Conservation (phyloP, 2,888 invertebrate genomes). For the Drosophila mettleri region DNA sequence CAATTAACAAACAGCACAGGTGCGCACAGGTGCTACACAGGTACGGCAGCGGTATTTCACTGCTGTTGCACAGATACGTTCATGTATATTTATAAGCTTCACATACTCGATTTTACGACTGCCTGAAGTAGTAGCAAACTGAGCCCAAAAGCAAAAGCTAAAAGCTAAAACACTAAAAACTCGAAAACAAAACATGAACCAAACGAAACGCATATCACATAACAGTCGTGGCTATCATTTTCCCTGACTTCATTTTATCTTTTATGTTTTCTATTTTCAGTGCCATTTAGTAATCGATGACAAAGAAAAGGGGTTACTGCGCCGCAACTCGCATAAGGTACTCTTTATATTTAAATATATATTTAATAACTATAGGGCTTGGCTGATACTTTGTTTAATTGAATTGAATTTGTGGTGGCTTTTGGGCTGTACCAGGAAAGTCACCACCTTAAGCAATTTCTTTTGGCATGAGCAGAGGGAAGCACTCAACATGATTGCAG, state of each 20-base stretch:
- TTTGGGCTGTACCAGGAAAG: constrained; percentile 28
- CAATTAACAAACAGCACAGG: constrained; percentile 60
- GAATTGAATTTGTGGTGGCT: constrained; percentile 60
- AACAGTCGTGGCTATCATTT: constrained; percentile 38
- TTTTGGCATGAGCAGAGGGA: constrained; percentile 20
- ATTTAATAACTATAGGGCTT: constrained; percentile 28
- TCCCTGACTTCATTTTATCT: constrained; percentile 6
- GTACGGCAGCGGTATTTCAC: background rate
- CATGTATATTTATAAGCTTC: constrained; percentile 61
- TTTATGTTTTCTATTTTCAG: background rate
- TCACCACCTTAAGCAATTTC: constrained; percentile 36
- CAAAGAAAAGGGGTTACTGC: background rate
- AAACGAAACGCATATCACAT: constrained; percentile 42
- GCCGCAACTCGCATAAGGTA: background rate
- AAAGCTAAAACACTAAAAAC: constrained; percentile 1
- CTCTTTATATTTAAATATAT: constrained; percentile 15
- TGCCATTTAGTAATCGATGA: background rate
- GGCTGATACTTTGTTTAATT: constrained; percentile 60
- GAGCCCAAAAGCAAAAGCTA: constrained; percentile 2
- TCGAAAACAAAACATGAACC: constrained; percentile 43
- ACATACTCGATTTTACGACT: constrained; percentile 28
- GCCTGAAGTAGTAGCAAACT: constrained; percentile 19
- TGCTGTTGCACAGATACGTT: constrained; percentile 20
- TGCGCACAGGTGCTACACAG: background rate
- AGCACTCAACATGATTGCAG: constrained; percentile 73